phyloP scores from a whole-genome alignment of 2,797 vertebrate genomes.

The Cyprinodon diabolis region DNA sequence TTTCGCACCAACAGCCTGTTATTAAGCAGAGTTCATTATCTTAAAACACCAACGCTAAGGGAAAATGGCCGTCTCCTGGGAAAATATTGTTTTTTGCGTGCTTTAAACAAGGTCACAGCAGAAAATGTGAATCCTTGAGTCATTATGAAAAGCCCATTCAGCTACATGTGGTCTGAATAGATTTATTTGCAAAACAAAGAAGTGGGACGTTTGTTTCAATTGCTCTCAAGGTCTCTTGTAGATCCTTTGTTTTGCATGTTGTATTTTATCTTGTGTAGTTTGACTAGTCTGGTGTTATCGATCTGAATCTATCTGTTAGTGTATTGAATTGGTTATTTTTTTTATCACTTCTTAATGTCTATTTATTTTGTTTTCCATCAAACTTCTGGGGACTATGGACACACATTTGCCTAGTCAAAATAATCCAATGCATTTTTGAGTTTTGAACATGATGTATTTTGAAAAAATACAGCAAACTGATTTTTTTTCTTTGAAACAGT shows the following conservation, averaged over 20 bases:
- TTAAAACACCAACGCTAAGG: slow-evolving; percentile 57
- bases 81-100: slow-evolving; percentile 56
- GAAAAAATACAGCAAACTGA: too few species aligned
- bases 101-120: slow-evolving; percentile 71
- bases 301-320: neutral
- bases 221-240: neutral
- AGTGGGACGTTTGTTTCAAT: slow-evolving; percentile 10
- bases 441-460: neutral
- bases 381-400: neutral
- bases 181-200: slow-evolving; percentile 39
- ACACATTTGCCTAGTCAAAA: neutral
- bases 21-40: slow-evolving; percentile 73
- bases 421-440: neutral
- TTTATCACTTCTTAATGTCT: neutral
- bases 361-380: neutral
- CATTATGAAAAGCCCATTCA: slow-evolving; percentile 56
- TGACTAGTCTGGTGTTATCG: neutral
- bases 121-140: slow-evolving; percentile 26
- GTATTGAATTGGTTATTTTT: neutral
- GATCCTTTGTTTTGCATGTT: neutral
- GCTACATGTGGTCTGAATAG: slow-evolving; percentile 10
- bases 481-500: too few species aligned
- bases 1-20: slow-evolving; percentile 62
- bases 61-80: slow-evolving; percentile 54
- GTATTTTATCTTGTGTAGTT: neutral